Evolutionary conservation across 1,140 invertebrate species (phyloP).

Genomic region (Drosophila sechellia): DNA sequence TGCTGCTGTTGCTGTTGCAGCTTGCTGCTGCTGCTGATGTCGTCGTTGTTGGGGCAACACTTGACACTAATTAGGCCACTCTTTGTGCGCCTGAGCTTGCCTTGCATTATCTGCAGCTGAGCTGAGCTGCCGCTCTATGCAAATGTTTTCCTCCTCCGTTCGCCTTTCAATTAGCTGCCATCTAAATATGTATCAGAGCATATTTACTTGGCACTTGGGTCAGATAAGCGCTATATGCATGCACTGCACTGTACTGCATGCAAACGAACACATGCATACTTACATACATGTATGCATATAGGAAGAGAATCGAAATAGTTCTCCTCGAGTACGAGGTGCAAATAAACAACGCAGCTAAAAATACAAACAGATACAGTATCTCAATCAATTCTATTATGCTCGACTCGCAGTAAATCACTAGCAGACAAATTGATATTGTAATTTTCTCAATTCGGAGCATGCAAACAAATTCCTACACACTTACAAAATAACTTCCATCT

Average conservation of each 20-base stretch:
- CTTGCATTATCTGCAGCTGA: slow-evolving; percentile 63
- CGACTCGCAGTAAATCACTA: slow-evolving; percentile 46
- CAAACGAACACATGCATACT: too few species aligned
- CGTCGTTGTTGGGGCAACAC: slow-evolving; percentile 69
- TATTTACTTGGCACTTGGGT: slow-evolving; percentile 46
- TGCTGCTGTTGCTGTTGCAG: slow-evolving; percentile 14
- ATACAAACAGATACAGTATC: slow-evolving; percentile 27
- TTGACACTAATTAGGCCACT: slow-evolving; percentile 82
- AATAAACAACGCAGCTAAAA: slow-evolving; percentile 42
- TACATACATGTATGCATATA: slow-evolving; percentile 36
- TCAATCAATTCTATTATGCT: slow-evolving; percentile 37
- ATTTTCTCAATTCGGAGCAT: slow-evolving; percentile 21
- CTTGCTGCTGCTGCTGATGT: slow-evolving; percentile 20
- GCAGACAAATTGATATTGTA: slow-evolving; percentile 52
- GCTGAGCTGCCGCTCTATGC: slow-evolving; percentile 50
- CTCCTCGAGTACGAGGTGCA: slow-evolving; percentile 34
- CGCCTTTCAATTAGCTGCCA: slow-evolving; percentile 70
- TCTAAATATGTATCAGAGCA: slow-evolving; percentile 69
- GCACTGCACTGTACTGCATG: slow-evolving; percentile 4
- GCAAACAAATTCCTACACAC: neutral
- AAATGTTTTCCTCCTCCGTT: slow-evolving; percentile 63
- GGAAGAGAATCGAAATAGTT: slow-evolving; percentile 62
- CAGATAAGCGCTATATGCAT: slow-evolving; percentile 14
- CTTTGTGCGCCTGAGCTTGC: slow-evolving; percentile 67
- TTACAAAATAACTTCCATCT: neutral